Evolutionary conservation across 1,140 invertebrate genomes (phyloP).

Genomic region (Drosophila punjabiensis): DNA sequence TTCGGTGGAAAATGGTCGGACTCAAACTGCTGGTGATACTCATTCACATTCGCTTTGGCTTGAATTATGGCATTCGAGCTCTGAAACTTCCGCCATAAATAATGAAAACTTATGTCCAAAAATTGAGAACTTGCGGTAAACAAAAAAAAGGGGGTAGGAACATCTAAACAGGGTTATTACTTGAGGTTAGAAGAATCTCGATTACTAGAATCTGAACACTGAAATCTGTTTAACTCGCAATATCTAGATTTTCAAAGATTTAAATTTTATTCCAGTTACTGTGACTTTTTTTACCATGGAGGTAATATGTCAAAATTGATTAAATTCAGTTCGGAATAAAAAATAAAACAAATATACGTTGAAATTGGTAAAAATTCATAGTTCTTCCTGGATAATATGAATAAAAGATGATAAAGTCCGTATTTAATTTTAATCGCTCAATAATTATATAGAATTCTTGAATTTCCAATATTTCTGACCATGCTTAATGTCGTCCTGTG

Average conservation of each 20-base stretch:
- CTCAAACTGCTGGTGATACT: not conserved
- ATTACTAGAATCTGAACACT: not conserved
- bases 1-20: constrained; percentile 6
- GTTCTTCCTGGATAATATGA: too few relatives aligned
- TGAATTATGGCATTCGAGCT: constrained; percentile 36
- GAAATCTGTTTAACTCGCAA: too few relatives aligned
- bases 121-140: constrained; percentile 15
- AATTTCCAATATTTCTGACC: not conserved
- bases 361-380: too few relatives aligned
- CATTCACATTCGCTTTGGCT: constrained; percentile 7
- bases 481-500: not conserved
- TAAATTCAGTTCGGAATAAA: too few relatives aligned
- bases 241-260: too few relatives aligned
- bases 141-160: not conserved
- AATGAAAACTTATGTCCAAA: constrained; percentile 26
- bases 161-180: constrained; percentile 9
- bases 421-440: not conserved
- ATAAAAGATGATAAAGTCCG: too few relatives aligned
- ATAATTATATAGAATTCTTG: not conserved
- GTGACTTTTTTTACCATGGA: too few relatives aligned
- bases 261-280: too few relatives aligned
- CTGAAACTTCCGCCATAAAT: constrained; percentile 52
- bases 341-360: too few relatives aligned
- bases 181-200: not conserved
- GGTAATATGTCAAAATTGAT: too few relatives aligned